Conservation (phyloP, 2,113 vertebrate species). For the Uria lomvia region DNA sequence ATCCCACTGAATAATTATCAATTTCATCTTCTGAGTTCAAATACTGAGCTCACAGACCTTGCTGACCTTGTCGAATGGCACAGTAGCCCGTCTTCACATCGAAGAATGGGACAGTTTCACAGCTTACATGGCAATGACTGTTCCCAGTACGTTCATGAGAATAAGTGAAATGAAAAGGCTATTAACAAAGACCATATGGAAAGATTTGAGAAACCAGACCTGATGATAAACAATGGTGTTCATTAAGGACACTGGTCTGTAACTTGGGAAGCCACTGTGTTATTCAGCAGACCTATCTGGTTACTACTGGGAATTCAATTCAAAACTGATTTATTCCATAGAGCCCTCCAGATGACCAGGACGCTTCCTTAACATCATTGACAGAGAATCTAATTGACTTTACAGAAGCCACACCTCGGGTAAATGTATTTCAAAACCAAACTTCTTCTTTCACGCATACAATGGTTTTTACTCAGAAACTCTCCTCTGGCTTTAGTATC, state of each 20-base stretch:
- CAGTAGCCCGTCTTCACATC: rapidly evolving
- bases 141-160: neutral
- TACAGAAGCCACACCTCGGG: conserved; percentile 81
- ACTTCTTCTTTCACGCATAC: neutral
- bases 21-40: neutral
- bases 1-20: neutral
- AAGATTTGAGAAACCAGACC: neutral
- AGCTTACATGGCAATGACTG: neutral
- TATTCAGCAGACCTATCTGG: neutral
- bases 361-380: conserved; percentile 70
- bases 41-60: neutral
- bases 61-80: rapidly evolving
- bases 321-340: conserved; percentile 67
- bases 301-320: conserved; percentile 21
- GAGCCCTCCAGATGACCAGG: conserved; percentile 82
- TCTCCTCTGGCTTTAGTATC: neutral
- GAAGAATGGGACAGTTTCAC: neutral
- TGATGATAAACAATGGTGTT: neutral
- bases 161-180: neutral
- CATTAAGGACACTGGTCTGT: neutral
- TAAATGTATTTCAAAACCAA: conserved; percentile 68
- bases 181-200: neutral
- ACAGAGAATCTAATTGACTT: conserved; percentile 93
- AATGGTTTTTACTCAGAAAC: neutral
- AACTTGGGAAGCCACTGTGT: neutral